These are phyloP conservation scores for Brachypterus glaber DNA, from an alignment of 2,888 invertebrate genomes.

Conservation along the genomic window DNA sequence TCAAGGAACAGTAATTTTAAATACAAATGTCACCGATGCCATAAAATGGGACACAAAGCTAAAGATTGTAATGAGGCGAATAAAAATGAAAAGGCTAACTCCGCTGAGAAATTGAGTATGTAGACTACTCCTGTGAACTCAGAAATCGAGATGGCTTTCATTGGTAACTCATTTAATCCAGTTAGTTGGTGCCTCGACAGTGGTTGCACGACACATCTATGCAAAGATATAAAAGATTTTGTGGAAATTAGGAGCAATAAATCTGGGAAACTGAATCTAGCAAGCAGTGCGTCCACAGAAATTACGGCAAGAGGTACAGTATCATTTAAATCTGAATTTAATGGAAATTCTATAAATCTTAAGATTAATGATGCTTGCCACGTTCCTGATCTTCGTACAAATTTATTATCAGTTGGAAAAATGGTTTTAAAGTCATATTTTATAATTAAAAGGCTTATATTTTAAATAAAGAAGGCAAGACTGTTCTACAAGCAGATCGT, in stretches of 20 bases:
- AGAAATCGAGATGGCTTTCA: neutral
- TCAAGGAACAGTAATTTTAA: no score
- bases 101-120: neutral
- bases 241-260: neutral
- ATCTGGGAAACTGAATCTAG: conserved; percentile 1
- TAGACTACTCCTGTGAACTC: neutral
- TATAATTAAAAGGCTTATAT: no score
- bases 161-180: neutral
- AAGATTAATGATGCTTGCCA: no score
- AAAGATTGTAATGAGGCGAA: conserved; percentile 5
- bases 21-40: conserved; percentile 8
- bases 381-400: no score
- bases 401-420: no score
- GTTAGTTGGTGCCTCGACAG: conserved; percentile 13
- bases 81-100: neutral
- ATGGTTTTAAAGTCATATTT: no score
- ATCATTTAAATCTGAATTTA: no score
- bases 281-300: no score
- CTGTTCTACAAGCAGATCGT: no score
- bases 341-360: no score
- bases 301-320: no score
- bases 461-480: no score
- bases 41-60: conserved; percentile 10
- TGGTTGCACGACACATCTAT: conserved; percentile 13
- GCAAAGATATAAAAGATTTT: conserved; percentile 7